phyloP scores from a whole-genome alignment of 2,113 vertebrate species.

The Leptobrachium leishanense region DNA sequence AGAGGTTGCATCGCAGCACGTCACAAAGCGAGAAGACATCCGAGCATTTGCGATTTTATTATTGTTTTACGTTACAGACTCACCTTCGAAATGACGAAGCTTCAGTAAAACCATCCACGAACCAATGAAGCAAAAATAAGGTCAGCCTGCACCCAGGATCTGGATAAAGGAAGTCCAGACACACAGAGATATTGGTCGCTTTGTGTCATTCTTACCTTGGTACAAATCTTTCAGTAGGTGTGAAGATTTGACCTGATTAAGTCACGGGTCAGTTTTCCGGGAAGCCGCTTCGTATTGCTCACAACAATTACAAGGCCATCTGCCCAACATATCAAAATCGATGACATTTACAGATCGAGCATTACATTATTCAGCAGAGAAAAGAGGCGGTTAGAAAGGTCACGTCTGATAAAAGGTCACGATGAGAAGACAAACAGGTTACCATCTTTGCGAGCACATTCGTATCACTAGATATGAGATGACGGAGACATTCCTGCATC shows the following conservation, averaged over 20 bases:
- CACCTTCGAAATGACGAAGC: not conserved
- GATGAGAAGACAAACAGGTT: not conserved
- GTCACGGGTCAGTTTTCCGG: not conserved
- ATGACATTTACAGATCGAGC: not conserved
- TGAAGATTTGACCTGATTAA: not conserved
- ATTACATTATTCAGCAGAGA: not conserved
- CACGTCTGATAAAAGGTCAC: not conserved
- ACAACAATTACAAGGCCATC: not conserved
- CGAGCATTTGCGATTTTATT: conserved; percentile 24
- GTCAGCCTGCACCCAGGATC: not conserved
- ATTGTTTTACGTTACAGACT: not conserved
- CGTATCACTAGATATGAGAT: too few relatives aligned
- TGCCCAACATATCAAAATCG: not conserved
- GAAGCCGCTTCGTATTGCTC: not conserved
- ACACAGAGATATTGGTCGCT: not conserved
- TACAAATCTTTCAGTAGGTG: conserved; percentile 19
- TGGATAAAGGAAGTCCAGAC: not conserved
- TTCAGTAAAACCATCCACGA: not conserved
- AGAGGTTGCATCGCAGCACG: too few relatives aligned
- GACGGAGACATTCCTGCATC: too few relatives aligned
- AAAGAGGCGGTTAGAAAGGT: not conserved
- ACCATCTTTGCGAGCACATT: not conserved
- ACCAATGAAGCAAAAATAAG: not conserved
- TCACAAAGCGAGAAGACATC: not conserved
- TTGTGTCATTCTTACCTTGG: not conserved